phyloP scores from a whole-genome alignment of 2,797 vertebrate genomes.

The Echeneis naucrates region DNA sequence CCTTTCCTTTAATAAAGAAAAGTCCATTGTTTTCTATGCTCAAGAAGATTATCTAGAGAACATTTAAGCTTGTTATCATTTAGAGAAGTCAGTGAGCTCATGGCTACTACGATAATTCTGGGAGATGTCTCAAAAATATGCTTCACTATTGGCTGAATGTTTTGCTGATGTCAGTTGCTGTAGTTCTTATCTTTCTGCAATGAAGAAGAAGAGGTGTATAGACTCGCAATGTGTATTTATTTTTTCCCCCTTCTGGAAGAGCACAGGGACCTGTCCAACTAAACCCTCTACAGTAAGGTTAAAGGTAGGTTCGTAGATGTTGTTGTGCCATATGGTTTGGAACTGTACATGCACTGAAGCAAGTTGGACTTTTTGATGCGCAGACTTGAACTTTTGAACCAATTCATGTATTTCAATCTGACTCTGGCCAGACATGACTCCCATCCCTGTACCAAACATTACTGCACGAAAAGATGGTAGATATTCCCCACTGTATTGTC shows the following conservation, averaged over 20 bases:
- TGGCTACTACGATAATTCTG: too few species aligned
- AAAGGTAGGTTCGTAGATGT: background rate
- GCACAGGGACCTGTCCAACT: background rate
- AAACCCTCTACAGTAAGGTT: background rate
- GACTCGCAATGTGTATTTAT: background rate
- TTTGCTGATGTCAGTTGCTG: background rate
- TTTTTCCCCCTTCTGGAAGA: background rate
- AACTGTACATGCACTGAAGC: background rate
- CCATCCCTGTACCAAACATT: background rate
- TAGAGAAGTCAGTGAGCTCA: too few species aligned
- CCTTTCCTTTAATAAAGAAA: too few species aligned
- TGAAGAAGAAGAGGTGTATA: background rate
- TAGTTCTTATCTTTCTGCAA: background rate
- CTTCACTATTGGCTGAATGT: background rate
- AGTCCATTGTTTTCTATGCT: too few species aligned
- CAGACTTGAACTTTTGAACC: background rate
- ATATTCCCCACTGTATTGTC: constrained; percentile 42
- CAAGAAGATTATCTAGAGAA: too few species aligned
- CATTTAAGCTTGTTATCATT: too few species aligned
- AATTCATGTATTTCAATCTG: too few species aligned
- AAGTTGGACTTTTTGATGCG: background rate
- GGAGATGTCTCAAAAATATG: background rate
- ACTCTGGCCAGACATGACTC: too few species aligned
- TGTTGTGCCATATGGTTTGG: background rate
- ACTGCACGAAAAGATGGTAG: background rate